Percentiles rank a stretch among this genome's conserved stretches.
Evolutionary conservation across 2,797 vertebrate species (phyloP).

Genomic region (Scolopax rusticola): DNA sequence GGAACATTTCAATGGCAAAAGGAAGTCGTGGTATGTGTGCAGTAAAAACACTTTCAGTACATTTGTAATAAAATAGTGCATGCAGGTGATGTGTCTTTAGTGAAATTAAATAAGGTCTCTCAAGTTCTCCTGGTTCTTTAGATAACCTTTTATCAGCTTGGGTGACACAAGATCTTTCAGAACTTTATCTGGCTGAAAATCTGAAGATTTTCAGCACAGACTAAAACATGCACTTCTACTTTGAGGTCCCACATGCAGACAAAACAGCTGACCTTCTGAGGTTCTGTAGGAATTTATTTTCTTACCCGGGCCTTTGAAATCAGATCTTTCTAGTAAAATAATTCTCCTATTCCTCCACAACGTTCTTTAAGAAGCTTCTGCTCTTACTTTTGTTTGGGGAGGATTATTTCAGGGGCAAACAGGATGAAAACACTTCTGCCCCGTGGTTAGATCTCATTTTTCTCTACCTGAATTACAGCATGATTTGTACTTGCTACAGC

Average conservation of each 20-base stretch:
- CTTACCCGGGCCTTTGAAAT: constrained; percentile 22
- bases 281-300: constrained; percentile 26
- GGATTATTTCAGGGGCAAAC: not conserved
- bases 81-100: not conserved
- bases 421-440: not conserved
- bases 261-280: constrained; percentile 22
- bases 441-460: not conserved
- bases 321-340: not conserved
- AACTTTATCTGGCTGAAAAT: constrained; percentile 30
- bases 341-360: not conserved
- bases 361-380: not conserved
- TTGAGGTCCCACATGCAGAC: constrained; percentile 34
- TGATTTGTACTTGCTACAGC: not conserved
- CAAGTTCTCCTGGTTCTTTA: constrained; percentile 20
- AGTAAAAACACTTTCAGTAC: not conserved
- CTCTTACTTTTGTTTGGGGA: not conserved
- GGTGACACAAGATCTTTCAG: constrained; percentile 37
- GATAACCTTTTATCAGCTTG: constrained; percentile 45
- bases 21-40: not conserved
- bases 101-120: constrained; percentile 48
- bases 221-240: not conserved
- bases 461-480: not conserved
- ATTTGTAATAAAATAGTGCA: constrained; percentile 1
- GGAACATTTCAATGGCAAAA: not conserved
- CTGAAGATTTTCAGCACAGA: constrained; percentile 22